Evolutionary conservation across 1,140 invertebrate species (phyloP), one percentile per base, ranked within the genome.

Genomic region (Harpegnathos saltator): DNA sequence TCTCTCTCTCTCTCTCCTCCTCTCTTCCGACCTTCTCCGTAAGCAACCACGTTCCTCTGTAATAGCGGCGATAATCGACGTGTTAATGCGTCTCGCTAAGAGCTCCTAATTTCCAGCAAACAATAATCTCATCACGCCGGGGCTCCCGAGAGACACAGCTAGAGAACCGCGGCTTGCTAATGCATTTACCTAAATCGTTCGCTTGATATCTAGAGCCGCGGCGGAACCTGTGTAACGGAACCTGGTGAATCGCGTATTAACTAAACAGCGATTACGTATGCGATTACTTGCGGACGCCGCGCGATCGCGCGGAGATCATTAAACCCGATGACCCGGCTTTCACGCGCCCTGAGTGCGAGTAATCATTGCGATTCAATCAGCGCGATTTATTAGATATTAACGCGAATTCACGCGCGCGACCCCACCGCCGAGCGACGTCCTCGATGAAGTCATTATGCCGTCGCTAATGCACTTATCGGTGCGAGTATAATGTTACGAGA

Each of bases 361-460:
- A 63, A 82, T 56, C 33, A 75, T 33, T 63, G 52, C 26, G 11
- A 62, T 61, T 61, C 59, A 44, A 63, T 74, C 71, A 63, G 15
- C 12, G 58, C 24, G 48, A 15, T 48, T 81, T 82, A 50, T 58
- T 82, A 29, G 56, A 82, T 71, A 82, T 82, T 72, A 44, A 33
- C 7, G 33, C 4, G 22, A 24, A 73, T 73, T 48, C 26, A 26
- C 52, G 52, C 52, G 52, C 29, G 29, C n/a, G 29, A 9, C 24
- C 12, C 17, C 1, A 22, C 44, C 15, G 19, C 33, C 11, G 9
- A 73, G 44, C 24, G 14, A 52, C 14, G n/a, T 56, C 17, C 48
- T 1, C 7, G 38, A 29, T 62, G 22, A 61, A 75, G 63, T 26
- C 26, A 48, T 74, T 48, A 61, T 48, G 33, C 12, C 15, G 9